Evolutionary conservation across 37 sponge, comb jelly and placozoan species (phyloP), one percentile per base, ranked within the genome.

Genomic region (Crambe crambe): DNA sequence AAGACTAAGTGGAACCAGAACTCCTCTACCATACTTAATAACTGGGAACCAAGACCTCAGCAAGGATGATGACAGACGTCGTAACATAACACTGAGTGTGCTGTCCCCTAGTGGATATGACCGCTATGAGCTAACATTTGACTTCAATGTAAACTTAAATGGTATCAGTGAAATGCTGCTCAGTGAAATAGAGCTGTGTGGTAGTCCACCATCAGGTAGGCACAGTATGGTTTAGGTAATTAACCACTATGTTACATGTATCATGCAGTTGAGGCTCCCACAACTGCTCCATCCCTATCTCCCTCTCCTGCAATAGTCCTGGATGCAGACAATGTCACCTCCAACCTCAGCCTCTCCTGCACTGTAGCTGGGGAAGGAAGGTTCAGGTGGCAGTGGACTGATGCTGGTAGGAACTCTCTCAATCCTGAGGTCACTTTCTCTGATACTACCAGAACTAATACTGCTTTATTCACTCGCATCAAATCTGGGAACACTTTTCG

Each of bases 371-470:
- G 72, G 72, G 74, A 81, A 44, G 88, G 82, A 36, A 5, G 30
- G 31, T 87, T 87, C 41, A 29, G 54, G 27, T 87, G 82, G 82
- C 26, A 34, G 35, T 87, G 88, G 88, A 77, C 62, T 36, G 35
- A 22, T 0, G 69, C 58, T 54, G 29, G 35, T 62, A 38, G 57
- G 8, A 51, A 10, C 60, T 21, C 38, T 25, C 35, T 23, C 29
- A 12, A 22, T 51, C 42, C 59, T 20, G 37, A 44, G 20, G 21
- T 12, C 22, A 32, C 70, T 25, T 56, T 59, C 40, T 58, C 56
- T 65, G 88, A 75, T 87, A 57, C 58, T 41, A 86, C 81, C 36
- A 66, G 88, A 36, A 87, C 88, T 30, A 81, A 77, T 41, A 42
- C 39, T 31, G 32, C 70, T 18, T 3, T 25, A 40, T 44, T 85